A percentile compares a stretch with the other conserved stretches of the same genome.
These are phyloP conservation scores for Chinchilla lanigera DNA, from an alignment of 2,113 vertebrate species.

Conservation along the genomic window DNA sequence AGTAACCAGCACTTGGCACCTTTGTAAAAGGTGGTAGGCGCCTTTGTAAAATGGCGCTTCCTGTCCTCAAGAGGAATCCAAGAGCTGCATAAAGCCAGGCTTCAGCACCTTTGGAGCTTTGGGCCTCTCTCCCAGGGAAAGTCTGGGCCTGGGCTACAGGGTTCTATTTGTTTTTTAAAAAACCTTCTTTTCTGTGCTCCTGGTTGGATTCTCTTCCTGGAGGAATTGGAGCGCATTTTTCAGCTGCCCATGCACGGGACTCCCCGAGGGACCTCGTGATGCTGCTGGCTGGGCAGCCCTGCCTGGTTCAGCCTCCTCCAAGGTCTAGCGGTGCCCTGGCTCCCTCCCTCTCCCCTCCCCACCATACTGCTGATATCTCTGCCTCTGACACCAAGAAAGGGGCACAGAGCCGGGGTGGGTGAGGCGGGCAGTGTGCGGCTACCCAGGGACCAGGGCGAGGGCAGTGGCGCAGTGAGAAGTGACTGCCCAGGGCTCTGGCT, in stretches of 20 bases:
- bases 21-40: not conserved
- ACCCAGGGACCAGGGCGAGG: not conserved
- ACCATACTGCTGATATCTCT: rapidly evolving
- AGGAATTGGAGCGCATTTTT: not conserved
- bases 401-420: not conserved
- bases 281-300: not conserved
- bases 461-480: not conserved
- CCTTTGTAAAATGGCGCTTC: conserved; percentile 14
- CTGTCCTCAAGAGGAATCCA: not conserved
- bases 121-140: not conserved
- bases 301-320: not conserved
- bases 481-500: not conserved
- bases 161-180: not conserved
- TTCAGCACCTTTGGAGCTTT: not conserved
- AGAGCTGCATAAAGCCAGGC: not conserved
- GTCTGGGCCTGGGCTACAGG: not conserved
- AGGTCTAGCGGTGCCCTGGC: not conserved
- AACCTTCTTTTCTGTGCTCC: not conserved
- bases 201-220: not conserved
- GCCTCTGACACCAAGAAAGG: not conserved
- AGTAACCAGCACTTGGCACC: not conserved
- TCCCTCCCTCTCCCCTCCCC: rapidly evolving
- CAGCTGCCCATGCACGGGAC: rapidly evolving
- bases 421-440: not conserved
- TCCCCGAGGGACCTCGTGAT: not conserved